These are phyloP conservation scores for Arrhopalites spinosus DNA, from an alignment of 2,888 invertebrate species.

Conservation along the genomic window DNA sequence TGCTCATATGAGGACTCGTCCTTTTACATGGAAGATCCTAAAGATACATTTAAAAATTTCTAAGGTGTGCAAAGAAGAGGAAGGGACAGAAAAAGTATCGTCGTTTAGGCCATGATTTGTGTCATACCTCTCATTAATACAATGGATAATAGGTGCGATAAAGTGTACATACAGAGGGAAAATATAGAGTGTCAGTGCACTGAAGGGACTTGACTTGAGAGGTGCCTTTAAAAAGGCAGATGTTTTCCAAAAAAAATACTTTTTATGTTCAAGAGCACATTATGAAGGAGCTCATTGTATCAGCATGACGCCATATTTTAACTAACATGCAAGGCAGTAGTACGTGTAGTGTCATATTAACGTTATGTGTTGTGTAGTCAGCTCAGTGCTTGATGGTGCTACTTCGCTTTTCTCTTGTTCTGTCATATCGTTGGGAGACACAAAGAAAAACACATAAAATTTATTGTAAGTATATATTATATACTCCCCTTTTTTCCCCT, in stretches of 20 bases:
- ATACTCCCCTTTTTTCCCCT: not conserved
- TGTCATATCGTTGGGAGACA: not conserved
- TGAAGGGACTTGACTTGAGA: not conserved
- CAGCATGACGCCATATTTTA: conserved; percentile 45
- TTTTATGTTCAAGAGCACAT: conserved; percentile 41
- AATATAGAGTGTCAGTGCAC: not conserved
- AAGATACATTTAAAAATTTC: too few species aligned
- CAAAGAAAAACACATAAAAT: conserved; percentile 9
- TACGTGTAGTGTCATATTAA: conserved; percentile 11
- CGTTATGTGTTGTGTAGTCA: too few species aligned
- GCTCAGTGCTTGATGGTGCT: too few species aligned
- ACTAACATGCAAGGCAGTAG: conserved; percentile 33
- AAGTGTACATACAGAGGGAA: conserved; percentile 4
- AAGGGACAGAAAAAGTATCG: conserved; percentile 26
- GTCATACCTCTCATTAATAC: conserved; percentile 40
- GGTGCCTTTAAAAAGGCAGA: conserved; percentile 39
- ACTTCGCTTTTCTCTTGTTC: too few species aligned
- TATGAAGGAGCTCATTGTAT: conserved; percentile 48
- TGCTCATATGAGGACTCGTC: not conserved
- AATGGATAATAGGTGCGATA: conserved; percentile 33
- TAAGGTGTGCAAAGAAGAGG: not conserved
- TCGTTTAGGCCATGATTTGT: conserved; percentile 44
- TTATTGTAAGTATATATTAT: not conserved
- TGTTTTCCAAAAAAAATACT: conserved; percentile 42
- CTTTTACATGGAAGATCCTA: too few species aligned